Evolutionary conservation across 2,113 vertebrate species (phyloP), one percentile per base, ranked within the genome.

Genomic region (Puntigrus tetrazona): DNA sequence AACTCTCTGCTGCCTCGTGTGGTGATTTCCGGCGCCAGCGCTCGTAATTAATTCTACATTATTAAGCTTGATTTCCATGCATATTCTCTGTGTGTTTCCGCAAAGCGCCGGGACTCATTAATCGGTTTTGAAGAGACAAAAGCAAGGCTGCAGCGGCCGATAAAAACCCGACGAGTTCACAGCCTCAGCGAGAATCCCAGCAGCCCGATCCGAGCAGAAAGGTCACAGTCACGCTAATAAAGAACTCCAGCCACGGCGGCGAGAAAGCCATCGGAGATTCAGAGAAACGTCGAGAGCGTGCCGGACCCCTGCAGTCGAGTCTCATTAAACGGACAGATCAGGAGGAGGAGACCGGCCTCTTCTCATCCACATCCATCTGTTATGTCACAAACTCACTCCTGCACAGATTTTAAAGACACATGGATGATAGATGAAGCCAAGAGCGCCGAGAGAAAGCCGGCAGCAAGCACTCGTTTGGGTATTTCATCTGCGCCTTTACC

Each of bases 161-260:
- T 55, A 41, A 78, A n/a, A 31, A 69, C 65, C 13, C 4, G 50
- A 6, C 31, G 73, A 84, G 45, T 43, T 79, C 45, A 63, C 38
- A 72, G 25, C 59, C 25, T n/a, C 11, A 2, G 67, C 4, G 20
- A 5, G 57, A 25, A 22, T 78, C 84, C 69, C 76, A 63, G 65
- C 76, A 65, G 81, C 61, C 34, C 69, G 22, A 61, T 29, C 7
- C 18, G 36, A 57, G 43, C 65, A 43, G 83, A 85, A 87, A 87
- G 86, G 86, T 87, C 84, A 85, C 67, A 80, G 76, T 78, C 84
- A 87, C 77, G 43, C 80, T 76, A 67, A 79, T 63, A 85, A 80
- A 38, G 57, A 47, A 29, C 55, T 73, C 63, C 31, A 63, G 22
- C 31, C 75, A n/a, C 75, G 75, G 29, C 50, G 25, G 3, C 1